These are phyloP conservation scores for Chaetophractus vellerosus DNA, from an alignment of 2,797 vertebrate genomes.

Conservation along the genomic window DNA sequence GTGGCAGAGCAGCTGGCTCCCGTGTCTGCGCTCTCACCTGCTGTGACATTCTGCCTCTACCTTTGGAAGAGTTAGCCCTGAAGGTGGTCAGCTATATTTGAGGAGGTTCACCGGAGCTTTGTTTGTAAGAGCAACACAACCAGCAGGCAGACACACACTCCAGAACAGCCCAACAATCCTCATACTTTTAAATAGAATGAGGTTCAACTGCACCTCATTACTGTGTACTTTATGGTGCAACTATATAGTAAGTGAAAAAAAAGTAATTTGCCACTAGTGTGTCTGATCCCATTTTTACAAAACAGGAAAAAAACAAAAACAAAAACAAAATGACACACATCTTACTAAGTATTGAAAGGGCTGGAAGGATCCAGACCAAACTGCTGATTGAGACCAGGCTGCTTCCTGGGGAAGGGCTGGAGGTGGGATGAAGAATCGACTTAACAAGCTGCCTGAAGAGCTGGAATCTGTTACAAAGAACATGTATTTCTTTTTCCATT, in stretches of 20 bases:
- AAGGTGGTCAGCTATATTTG: rapidly evolving
- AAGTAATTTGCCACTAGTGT: neutral
- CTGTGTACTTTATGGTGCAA: neutral
- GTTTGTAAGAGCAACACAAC: neutral
- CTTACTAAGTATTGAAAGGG: neutral
- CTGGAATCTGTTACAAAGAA: neutral
- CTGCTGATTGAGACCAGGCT: rapidly evolving
- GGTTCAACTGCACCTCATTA: rapidly evolving
- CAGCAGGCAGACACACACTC: neutral
- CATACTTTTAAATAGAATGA: rapidly evolving
- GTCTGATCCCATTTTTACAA: neutral
- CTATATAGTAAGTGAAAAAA: neutral
- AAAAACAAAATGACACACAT: neutral
- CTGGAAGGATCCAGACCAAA: neutral
- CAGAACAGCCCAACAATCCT: neutral
- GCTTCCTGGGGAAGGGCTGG: neutral
- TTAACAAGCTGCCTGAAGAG: neutral
- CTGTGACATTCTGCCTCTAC: neutral
- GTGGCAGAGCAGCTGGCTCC: neutral
- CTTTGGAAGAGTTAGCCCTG: neutral
- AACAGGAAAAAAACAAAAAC: neutral
- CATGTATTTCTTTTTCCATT: no score
- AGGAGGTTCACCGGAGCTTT: neutral
- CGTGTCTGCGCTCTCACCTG: rapidly evolving
- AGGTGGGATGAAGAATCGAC: neutral